phyloP scores from a whole-genome alignment of 2,113 vertebrate genomes.

The Cebus imitator region DNA sequence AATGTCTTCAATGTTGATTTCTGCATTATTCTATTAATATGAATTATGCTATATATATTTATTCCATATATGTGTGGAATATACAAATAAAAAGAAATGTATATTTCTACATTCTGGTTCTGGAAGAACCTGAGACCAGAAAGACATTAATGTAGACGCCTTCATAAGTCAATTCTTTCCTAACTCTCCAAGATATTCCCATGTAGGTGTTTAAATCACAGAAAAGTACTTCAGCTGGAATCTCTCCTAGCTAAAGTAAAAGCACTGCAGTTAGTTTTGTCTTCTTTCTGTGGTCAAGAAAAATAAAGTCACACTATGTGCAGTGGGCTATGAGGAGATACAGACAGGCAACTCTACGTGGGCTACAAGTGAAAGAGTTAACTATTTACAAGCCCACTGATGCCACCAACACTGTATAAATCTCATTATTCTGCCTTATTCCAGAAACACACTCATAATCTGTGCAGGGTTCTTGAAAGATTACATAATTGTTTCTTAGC shows the following conservation, averaged over 20 bases:
- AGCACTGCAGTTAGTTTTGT: neutral
- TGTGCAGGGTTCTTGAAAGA: neutral
- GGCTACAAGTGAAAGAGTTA: neutral
- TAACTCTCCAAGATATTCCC: neutral
- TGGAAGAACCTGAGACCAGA: neutral
- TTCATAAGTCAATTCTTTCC: neutral
- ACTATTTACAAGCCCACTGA: neutral
- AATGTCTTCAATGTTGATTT: neutral
- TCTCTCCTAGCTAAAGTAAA: neutral
- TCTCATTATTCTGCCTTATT: neutral
- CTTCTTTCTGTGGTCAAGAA: neutral
- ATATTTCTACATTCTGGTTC: no score
- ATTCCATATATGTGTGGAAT: neutral
- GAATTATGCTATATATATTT: neutral
- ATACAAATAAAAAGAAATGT: neutral
- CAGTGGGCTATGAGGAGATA: neutral
- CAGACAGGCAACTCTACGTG: neutral
- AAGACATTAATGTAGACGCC: neutral
- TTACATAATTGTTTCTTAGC: slow-evolving; percentile 24
- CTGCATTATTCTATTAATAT: neutral
- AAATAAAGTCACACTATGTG: neutral
- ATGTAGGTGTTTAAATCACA: neutral
- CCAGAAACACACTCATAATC: slow-evolving; percentile 14
- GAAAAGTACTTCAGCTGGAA: neutral
- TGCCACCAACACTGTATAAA: neutral